These are phyloP conservation scores for Hiodon tergisus DNA, from an alignment of 2,113 vertebrate species.

Conservation along the genomic window DNA sequence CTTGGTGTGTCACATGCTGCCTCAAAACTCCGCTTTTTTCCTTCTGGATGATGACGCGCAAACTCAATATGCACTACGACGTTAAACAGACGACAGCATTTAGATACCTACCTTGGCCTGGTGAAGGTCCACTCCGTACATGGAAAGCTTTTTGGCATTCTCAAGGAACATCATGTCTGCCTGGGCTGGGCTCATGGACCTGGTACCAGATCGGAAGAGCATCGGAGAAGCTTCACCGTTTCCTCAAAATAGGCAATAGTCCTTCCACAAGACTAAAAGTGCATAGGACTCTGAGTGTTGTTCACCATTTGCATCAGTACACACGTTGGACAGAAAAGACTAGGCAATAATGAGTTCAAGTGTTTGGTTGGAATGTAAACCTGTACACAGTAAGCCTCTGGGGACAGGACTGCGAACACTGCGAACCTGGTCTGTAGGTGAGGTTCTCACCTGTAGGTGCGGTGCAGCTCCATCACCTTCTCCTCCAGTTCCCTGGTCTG, in stretches of 20 bases:
- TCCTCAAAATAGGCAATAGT: neutral
- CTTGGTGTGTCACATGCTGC: no score
- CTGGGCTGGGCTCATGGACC: slow-evolving; percentile 91
- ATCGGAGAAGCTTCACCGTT: neutral
- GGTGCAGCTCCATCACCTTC: slow-evolving; percentile 88
- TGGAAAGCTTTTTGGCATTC: slow-evolving; percentile 90
- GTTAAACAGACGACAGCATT: neutral
- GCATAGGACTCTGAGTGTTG: no score
- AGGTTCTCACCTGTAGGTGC: slow-evolving; percentile 73
- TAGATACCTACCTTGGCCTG: slow-evolving; percentile 79
- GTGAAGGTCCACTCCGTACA: slow-evolving; percentile 96
- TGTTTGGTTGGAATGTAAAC: no score
- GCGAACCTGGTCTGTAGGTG: neutral
- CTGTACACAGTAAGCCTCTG: no score
- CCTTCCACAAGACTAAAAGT: no score
- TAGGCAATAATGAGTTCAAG: no score
- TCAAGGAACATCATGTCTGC: slow-evolving; percentile 92
- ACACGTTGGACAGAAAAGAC: no score
- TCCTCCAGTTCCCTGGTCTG: slow-evolving; percentile 91
- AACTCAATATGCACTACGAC: neutral
- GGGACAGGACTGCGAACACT: neutral
- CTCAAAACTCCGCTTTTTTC: no score
- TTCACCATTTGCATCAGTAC: no score
- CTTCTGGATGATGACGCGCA: neutral
- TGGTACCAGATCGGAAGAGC: slow-evolving; percentile 42